A percentile compares a stretch with the other conserved stretches of the same genome.
Evolutionary conservation across 2,797 vertebrate species (phyloP).

Genomic region (Mareca strepera): DNA sequence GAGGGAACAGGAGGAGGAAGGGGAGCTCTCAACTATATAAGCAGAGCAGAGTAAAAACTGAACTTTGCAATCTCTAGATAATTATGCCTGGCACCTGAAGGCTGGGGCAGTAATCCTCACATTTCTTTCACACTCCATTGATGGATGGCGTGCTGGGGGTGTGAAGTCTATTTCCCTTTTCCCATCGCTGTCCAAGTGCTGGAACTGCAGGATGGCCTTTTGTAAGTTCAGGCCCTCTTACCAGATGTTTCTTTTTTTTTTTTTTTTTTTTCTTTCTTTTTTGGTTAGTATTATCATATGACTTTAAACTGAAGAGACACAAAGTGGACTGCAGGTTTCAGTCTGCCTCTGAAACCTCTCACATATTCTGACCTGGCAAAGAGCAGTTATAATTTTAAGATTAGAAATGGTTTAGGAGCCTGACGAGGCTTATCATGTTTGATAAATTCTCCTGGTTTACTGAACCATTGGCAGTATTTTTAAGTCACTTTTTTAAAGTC

Average conservation of each 20-base stretch:
- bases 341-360: not conserved
- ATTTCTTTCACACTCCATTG: slow-evolving; percentile 61
- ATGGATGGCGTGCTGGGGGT: slow-evolving; percentile 24
- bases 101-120: slow-evolving; percentile 32
- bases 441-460: not conserved
- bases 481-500: not conserved
- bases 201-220: slow-evolving; percentile 46
- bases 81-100: slow-evolving; percentile 47
- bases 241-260: slow-evolving; percentile 37
- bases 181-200: slow-evolving; percentile 48
- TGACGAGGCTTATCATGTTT: not conserved
- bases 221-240: slow-evolving; percentile 38
- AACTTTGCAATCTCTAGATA: slow-evolving; percentile 37
- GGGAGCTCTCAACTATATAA: not conserved
- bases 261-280: not conserved
- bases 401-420: not conserved
- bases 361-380: not conserved
- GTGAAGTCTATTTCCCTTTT: slow-evolving; percentile 56
- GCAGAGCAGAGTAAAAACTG: slow-evolving; percentile 14
- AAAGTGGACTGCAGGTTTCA: not conserved
- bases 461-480: not conserved
- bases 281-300: not conserved
- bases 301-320: not conserved
- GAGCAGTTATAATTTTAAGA: not conserved
- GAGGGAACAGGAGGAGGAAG: not conserved